Base-by-base conservation (phyloP, 2,797 vertebrate species). In the Acanthurus tractus region DNA sequence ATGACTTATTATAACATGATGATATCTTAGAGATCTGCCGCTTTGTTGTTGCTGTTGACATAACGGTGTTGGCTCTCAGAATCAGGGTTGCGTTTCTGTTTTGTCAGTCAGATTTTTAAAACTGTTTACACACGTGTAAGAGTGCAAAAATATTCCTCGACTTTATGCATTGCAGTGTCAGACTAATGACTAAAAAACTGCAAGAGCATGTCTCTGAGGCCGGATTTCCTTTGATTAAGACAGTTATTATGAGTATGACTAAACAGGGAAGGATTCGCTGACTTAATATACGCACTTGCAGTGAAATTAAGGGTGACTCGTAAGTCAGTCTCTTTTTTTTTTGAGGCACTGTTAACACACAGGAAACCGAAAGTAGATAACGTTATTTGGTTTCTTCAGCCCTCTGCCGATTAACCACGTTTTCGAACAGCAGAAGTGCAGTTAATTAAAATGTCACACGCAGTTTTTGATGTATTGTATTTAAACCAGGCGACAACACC, bases 341-440 rank as follows among this genome's bases (percentile, higher is more conserved):
- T 48, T 86, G 80, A 62, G 59, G 36, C 62, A 34, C 81, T 66
- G 76, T 85, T 83, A 61, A 81, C 73, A 68, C 64, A 81, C 73
- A 75, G 84, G 74, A 86, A 89, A 82, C 73, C 58, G 64, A 83
- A 78, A 85, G 74, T 76, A 48, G 63, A 78, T 54, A 65, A 76
- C 63, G 65, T 58, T 83, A 65, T 80, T 78, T 52, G 71, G 65
- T 53, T 75, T 66, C 36, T 59, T 72, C 76, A 62, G 23, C 46
- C 58, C 14, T 38, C 53, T 10, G 14, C 53, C 38, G n/a, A 17
- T 11, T 36, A 59, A 38, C 50, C 67, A 65, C 46, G 46, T 69
- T 44, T 70, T 73, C 74, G 53, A 49, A 36, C 25, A n/a, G 8
- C 62, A 36, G 34, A 58, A 70, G 25, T 42, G 12, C 11, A 36